These are phyloP conservation scores for Acrossocheilus fasciatus DNA, from an alignment of 2,797 vertebrate species.

Conservation along the genomic window DNA sequence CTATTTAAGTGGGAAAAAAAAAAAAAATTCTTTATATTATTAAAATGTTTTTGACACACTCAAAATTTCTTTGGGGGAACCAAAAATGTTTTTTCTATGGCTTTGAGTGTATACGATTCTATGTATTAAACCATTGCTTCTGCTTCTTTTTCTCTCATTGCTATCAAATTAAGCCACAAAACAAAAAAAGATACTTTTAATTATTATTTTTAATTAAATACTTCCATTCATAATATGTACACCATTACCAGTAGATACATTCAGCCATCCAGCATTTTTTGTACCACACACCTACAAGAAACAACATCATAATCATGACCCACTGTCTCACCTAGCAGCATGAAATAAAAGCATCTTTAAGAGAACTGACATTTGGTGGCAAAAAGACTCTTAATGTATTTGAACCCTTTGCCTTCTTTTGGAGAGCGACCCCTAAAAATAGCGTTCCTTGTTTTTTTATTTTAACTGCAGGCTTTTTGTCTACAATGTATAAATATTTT, in stretches of 20 bases:
- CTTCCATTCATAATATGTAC: background rate
- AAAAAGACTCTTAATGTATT: slow-evolving; percentile 5
- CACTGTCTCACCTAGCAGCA: background rate
- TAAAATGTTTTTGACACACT: background rate
- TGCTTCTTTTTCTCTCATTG: background rate
- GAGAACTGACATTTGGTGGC: slow-evolving; percentile 16
- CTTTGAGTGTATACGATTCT: background rate
- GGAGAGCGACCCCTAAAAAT: background rate
- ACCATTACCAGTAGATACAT: background rate
- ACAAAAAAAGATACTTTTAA: background rate
- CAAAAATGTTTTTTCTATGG: background rate
- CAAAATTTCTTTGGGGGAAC: background rate
- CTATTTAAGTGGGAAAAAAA: background rate
- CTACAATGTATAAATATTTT: background rate
- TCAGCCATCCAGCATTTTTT: background rate
- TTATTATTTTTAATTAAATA: background rate
- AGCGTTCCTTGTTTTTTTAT: background rate
- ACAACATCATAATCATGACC: slow-evolving; percentile 12
- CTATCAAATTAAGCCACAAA: too few species aligned
- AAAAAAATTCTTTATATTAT: background rate
- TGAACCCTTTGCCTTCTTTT: background rate
- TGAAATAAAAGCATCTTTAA: slow-evolving; percentile 9
- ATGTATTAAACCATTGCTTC: background rate
- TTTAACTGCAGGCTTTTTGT: background rate
- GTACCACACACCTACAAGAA: background rate